A percentile compares a stretch with the other conserved stretches of the same genome.
Conservation (phyloP, 2,113 vertebrate species). For the Procavia capensis region DNA sequence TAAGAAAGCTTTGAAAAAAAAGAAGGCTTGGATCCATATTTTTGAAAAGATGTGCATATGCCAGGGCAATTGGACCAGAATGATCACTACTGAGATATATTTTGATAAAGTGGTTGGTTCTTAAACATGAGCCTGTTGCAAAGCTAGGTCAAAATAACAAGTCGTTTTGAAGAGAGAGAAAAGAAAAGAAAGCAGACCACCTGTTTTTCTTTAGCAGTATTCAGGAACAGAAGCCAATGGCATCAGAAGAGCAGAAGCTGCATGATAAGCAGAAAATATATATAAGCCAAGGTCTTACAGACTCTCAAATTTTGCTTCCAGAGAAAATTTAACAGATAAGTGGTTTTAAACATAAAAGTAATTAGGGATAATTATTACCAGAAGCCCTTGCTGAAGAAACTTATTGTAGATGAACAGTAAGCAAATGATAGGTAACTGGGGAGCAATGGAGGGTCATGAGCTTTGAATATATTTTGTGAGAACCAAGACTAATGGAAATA, state of each 20-base stretch:
- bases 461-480: not conserved
- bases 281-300: not conserved
- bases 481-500: not conserved
- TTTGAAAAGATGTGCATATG: not conserved
- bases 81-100: not conserved
- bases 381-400: not conserved
- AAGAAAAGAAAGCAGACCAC: not conserved
- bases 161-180: not conserved
- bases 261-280: not conserved
- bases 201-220: not conserved
- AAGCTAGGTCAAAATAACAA: not conserved
- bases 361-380: not conserved
- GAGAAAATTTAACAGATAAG: not conserved
- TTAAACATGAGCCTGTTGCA: not conserved
- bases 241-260: not conserved
- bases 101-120: not conserved
- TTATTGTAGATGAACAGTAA: not conserved
- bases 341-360: not conserved
- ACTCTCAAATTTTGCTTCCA: not conserved
- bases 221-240: not conserved
- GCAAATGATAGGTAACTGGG: not conserved
- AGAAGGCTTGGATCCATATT: not conserved
- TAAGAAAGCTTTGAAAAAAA: constrained; percentile 47
- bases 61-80: not conserved
- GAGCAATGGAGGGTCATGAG: not conserved